These are phyloP conservation scores for Mormyrus hasselquistii DNA, from an alignment of 2,797 vertebrate genomes.

Conservation along the genomic window DNA sequence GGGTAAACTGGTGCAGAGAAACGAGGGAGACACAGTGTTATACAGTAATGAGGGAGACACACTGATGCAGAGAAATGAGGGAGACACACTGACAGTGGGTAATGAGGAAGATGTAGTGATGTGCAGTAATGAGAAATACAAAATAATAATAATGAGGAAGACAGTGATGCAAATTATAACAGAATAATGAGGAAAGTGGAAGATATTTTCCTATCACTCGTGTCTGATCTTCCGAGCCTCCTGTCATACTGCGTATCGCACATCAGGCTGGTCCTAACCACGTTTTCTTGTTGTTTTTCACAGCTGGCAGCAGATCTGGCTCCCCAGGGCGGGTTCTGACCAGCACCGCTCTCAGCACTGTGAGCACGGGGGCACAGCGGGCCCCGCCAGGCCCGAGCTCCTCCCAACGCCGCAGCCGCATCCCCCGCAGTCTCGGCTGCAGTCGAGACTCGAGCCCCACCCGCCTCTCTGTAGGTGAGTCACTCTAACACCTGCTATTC, in stretches of 20 bases:
- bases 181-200: not conserved
- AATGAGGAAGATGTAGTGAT: not conserved
- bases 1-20: not conserved
- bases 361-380: conserved; percentile 82
- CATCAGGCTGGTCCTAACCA: not conserved
- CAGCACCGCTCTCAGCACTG: conserved; percentile 82
- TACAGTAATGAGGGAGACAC: not conserved
- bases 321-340: conserved; percentile 91
- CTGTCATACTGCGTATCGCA: not conserved
- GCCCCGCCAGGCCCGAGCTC: conserved; percentile 67
- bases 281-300: conserved; percentile 19
- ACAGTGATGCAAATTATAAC: not conserved
- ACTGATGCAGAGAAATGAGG: not conserved
- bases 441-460: conserved; percentile 95
- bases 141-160: not conserved
- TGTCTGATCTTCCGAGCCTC: conserved; percentile 67
- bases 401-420: conserved; percentile 83
- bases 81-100: not conserved
- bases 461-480: conserved; percentile 87
- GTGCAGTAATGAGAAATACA: not conserved
- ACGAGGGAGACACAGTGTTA: not conserved
- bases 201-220: not conserved
- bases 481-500: not conserved
- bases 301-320: conserved; percentile 93
- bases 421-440: conserved; percentile 93